Evolutionary conservation across 1,140 invertebrate genomes (phyloP), one percentile per base, ranked within the genome.

Genomic region (Drosophila willistoni): DNA sequence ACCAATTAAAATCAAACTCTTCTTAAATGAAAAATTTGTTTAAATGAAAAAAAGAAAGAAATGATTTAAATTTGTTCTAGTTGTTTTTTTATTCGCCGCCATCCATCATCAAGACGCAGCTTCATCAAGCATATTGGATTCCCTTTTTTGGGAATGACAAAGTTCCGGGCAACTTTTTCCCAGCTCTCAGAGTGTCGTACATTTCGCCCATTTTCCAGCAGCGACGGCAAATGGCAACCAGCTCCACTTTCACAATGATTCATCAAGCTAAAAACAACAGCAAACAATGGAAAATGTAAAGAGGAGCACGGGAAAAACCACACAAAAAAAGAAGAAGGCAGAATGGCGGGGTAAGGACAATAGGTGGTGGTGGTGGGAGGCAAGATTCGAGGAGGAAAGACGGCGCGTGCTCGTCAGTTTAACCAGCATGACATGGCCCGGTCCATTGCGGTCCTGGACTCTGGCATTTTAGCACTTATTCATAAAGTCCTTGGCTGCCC

Each of bases 371-470:
- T 10, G 0, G 7, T 41, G 42, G 7, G 55, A 10, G 25, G 25
- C 25, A 25, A 25, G 2, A 9, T 61, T 10, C 29, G 36, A 22
- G 44, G 60, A 17, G 54, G 59, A 36, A 19, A 59, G 41, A 74
- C 39, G 64, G 41, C 64, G 72, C 59, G 68, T 81, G 81, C 74
- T 90, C 90, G 89, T 91, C 86, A 91, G 90, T 90, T 91, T 90
- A 91, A 91, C 90, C 90, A 90, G 80, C 73, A 89, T 91, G 90
- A 91, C 90, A 91, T 91, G 90, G 83, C 83, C 90, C 76, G 90
- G 90, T 82, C 90, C 81, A 84, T 90, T 90, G 90, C 86, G 89
- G 89, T 91, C 89, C 89, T 91, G 89, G 89, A 89, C 89, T 91
- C 84, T 91, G 89, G 81, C 89, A 91, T 91, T 91, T 91, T 81